Conservation (phyloP, 2,113 vertebrate species). For the Fulmarus glacialis region DNA sequence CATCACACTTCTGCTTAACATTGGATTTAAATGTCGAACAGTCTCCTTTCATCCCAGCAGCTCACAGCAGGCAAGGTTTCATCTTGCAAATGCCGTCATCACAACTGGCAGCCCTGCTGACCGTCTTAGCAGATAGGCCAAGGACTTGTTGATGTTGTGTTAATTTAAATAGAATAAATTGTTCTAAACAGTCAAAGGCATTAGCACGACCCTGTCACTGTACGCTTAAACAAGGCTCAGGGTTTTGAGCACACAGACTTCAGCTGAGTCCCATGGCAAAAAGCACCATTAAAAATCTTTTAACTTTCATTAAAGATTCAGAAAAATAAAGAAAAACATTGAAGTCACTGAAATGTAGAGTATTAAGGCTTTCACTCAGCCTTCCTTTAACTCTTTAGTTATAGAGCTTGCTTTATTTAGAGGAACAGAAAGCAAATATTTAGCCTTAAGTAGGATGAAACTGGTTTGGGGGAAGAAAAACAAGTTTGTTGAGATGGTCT, state of each 20-base stretch:
- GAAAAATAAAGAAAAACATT: not conserved
- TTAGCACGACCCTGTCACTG: not conserved
- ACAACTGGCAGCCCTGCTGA: constrained; percentile 9
- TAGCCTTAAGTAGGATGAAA: not conserved
- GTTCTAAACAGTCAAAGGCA: not conserved
- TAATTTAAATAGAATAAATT: constrained; percentile 45
- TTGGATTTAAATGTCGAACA: not conserved
- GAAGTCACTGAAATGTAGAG: not conserved
- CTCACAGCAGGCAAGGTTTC: constrained; percentile 25
- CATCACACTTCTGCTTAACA: not conserved
- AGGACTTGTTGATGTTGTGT: not conserved
- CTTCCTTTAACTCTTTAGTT: not conserved
- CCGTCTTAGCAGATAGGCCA: not conserved
- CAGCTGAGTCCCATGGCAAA: not conserved
- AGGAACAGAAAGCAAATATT: not conserved
- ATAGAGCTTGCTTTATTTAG: not conserved
- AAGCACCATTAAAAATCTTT: not conserved
- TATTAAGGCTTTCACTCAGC: not conserved
- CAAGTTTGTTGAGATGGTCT: not conserved
- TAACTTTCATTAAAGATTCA: not conserved
- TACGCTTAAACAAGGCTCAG: not conserved
- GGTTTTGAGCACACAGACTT: not conserved
- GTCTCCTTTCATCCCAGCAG: constrained; percentile 12
- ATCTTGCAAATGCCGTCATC: not conserved
- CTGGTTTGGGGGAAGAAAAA: rapidly evolving